Conservation (phyloP, 2,888 invertebrate genomes). For the Andrena haemorrhoa region DNA sequence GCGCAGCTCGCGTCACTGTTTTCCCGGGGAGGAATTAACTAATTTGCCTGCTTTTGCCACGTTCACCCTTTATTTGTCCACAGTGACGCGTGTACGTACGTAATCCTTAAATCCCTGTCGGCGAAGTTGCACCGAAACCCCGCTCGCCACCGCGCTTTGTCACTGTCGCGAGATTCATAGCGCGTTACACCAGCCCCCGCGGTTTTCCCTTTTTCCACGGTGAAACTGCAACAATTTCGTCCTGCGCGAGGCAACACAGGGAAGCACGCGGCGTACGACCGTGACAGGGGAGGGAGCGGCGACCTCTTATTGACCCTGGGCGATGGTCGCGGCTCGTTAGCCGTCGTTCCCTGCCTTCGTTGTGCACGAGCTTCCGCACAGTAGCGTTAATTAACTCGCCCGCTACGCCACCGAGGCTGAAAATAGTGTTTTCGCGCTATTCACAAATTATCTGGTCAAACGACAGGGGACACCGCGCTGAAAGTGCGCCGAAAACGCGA, state of each 20-base stretch:
- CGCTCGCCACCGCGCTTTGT: slow-evolving; percentile 15
- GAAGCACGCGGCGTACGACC: slow-evolving; percentile 6
- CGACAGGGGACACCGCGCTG: neutral
- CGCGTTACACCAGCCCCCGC: neutral
- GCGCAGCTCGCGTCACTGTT: neutral
- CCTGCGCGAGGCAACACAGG: neutral
- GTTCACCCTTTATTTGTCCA: slow-evolving; percentile 25
- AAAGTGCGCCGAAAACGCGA: too few relatives aligned
- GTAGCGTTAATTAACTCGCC: slow-evolving; percentile 34
- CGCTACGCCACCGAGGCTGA: neutral
- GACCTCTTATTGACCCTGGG: slow-evolving; percentile 36
- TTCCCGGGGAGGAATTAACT: slow-evolving; percentile 7
- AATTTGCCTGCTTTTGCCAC: slow-evolving; percentile 18
- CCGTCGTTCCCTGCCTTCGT: slow-evolving; percentile 6
- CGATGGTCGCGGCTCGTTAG: slow-evolving; percentile 42
- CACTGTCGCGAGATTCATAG: slow-evolving; percentile 37
- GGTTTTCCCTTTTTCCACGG: slow-evolving; percentile 1
- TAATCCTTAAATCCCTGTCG: slow-evolving; percentile 30
- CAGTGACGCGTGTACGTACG: neutral
- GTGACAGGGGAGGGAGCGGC: neutral
- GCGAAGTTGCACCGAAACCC: slow-evolving; percentile 18
- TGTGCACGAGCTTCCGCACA: slow-evolving; percentile 10
- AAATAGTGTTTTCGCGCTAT: slow-evolving; percentile 20
- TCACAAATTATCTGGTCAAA: slow-evolving; percentile 30
- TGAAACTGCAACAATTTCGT: slow-evolving; percentile 12